phyloP scores from a whole-genome alignment of 2,113 vertebrate genomes.

The Cyanistes caeruleus region DNA sequence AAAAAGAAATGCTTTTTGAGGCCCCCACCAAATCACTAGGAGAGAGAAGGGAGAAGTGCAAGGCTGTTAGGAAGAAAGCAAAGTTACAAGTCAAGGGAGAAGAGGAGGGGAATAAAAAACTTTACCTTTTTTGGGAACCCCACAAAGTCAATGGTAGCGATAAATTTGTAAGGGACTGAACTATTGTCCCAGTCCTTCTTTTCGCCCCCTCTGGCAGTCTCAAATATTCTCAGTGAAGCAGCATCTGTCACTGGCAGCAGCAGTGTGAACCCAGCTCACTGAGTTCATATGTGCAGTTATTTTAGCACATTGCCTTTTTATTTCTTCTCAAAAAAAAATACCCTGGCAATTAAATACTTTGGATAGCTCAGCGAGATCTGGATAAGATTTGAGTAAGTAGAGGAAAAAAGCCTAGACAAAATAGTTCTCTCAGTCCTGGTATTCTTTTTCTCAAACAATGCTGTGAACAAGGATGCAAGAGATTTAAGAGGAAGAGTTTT shows the following conservation, averaged over 20 bases:
- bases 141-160: not conserved
- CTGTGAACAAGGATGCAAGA: not conserved
- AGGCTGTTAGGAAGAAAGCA: not conserved
- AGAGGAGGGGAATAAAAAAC: not conserved
- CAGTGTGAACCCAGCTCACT: constrained; percentile 4
- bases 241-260: constrained; percentile 32
- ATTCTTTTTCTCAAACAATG: not conserved
- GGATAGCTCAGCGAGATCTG: not conserved
- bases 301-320: constrained; percentile 7
- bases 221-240: not conserved
- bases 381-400: not conserved
- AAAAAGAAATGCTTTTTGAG: not conserved
- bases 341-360: not conserved
- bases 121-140: constrained; percentile 2
- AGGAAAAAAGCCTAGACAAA: not conserved
- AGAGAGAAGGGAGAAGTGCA: not conserved
- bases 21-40: not conserved
- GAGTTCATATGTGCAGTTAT: not conserved
- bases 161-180: not conserved
- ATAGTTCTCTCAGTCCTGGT: not conserved
- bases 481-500: constrained; percentile 15
- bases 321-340: not conserved
- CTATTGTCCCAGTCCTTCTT: not conserved
- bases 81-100: not conserved
- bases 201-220: not conserved